Conservation (phyloP, 2,113 vertebrate species). For the Hydrochoerus hydrochaeris region DNA sequence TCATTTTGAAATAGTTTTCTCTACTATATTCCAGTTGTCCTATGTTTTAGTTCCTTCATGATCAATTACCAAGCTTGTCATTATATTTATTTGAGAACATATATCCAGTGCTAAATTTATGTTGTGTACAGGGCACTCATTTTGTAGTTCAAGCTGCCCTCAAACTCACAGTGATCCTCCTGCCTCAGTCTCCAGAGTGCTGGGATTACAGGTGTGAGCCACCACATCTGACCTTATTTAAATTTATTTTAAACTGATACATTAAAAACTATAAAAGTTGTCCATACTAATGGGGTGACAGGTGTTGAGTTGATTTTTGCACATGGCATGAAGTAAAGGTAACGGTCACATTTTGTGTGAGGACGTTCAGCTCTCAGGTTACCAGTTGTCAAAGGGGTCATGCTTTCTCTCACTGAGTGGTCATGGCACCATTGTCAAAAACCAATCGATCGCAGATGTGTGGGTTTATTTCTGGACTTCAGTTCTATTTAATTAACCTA, state of each 20-base stretch:
- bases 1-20: not conserved
- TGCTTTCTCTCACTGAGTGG: not conserved
- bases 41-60: not conserved
- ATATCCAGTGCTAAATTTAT: constrained; percentile 33
- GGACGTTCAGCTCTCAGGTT: not conserved
- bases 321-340: not conserved
- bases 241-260: not conserved
- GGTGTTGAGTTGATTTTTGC: not conserved
- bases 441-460: not conserved
- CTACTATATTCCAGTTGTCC: not conserved
- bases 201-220: not conserved
- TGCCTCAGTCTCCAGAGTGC: not conserved
- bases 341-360: not conserved
- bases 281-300: not conserved
- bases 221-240: not conserved
- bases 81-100: constrained; percentile 40
- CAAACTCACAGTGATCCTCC: not conserved
- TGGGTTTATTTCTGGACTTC: not conserved
- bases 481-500: not conserved
- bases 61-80: constrained; percentile 24
- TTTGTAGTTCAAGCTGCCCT: not conserved
- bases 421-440: not conserved
- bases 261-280: not conserved
- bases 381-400: not conserved
- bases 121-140: not conserved